Evolutionary conservation across 2,888 invertebrate species (phyloP), one percentile per base, ranked within the genome.

Genomic region (Eulithis testata): DNA sequence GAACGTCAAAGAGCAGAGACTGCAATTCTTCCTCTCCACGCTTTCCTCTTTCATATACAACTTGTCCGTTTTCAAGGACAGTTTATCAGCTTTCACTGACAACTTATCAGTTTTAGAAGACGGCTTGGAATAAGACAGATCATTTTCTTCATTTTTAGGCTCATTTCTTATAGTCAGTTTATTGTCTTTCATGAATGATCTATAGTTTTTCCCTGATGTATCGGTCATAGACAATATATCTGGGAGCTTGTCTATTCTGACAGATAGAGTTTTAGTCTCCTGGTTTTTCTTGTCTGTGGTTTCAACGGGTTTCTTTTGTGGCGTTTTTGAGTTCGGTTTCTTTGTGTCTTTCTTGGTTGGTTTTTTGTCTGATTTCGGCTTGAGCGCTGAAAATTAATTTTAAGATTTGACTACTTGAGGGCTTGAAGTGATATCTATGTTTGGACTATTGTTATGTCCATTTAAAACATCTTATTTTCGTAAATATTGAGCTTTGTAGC

Each of bases 1-100:
- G 66, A 90, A 92, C 0, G 83, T 79, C 47, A 86, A 70, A 66
- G 80, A 87, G 72, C 92, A 92, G 65, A 87, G 59, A 0, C 68
- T 72, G 62, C 92, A 92, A 12, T 68, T 74, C 66, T 79, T 86
- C 76, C 77, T 76, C 11, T 82, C 82, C 12, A 60, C 36, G 49
- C 53, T 56, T 12, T 57, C 8, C 40, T 65, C 63, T 52, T 60
- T 63, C 63, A 60, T 51, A 52, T 59, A 63, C 56, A 71, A 64
- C 53, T 66, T 63, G 31, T 71, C 66, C 43, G 68, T 69, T 59
- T 69, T 61, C 40, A 49, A 50, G 9, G 54, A 54, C 57, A 63
- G 63, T 31, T 60, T 66, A 36, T 60, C 12, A 37, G 58, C 40
- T 55, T 63, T 53, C 11, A 27, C 14, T 12, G 60, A 65, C 56